Base-by-base conservation (phyloP, 2,888 invertebrate species). In the Trissolcus japonicus region DNA sequence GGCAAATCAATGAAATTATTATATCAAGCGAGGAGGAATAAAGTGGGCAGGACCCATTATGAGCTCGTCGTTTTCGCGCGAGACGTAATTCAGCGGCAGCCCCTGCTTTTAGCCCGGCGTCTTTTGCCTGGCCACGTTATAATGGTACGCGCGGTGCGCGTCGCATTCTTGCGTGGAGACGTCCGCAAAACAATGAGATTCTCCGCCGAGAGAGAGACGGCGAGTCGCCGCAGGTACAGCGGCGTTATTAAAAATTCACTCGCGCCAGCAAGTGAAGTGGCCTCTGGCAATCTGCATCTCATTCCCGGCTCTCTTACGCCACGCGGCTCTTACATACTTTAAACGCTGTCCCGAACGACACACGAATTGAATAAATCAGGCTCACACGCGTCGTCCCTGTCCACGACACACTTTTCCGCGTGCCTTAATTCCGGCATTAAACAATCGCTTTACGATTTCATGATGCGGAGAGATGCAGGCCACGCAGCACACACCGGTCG, bases 201-300 rank as follows among this genome's bases (percentile, higher is more conserved):
- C 74, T 14, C 62, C 81, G 79, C 80, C 79, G 71, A 79, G 73
- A 74, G 54, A 65, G 57, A 72, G 72, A 72, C 40, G 50, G 50
- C 60, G 55, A 80, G 71, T 83, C 83, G 82, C 82, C 83, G 82
- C 82, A 84, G 85, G 84, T 84, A 86, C 82, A 66, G 83, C 82
- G 85, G 88, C 87, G 85, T 88, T 88, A 89, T 88, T 88, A 88
- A 88, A 88, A 88, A 88, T 88, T 87, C 87, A 88, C 88, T 86
- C 86, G 86, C 85, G 82, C 75, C 62, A 41, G 81, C 78, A 82
- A 81, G 80, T 88, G 87, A 86, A 88, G 88, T 88, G 87, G 88
- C 88, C 87, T 85, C 85, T 84, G 85, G 88, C 88, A 88, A 88
- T 89, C 88, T 88, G 88, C 88, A 89, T 89, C 88, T 88, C 88